Base-by-base conservation (phyloP, 2,113 vertebrate genomes). In the Potamarius usumacintae region DNA sequence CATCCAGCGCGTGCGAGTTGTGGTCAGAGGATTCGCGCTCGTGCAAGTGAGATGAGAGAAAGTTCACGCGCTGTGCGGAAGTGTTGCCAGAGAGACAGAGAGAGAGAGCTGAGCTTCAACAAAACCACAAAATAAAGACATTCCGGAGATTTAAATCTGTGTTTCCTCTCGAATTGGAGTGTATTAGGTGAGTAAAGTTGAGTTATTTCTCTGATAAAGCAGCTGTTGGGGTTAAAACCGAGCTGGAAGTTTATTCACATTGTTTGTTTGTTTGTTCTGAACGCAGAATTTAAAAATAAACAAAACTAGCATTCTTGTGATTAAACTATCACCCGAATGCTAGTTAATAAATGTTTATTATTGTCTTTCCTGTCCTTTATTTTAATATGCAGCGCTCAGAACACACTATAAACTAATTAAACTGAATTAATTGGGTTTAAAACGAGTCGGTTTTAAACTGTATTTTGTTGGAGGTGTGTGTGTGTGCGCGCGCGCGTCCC, bases 161-260 rank as follows among this genome's bases (percentile, higher is more conserved):
- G 65, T 7, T 48, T 25, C 5, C 15, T 7, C 1, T 77, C 25
- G 5, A 10, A 1, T 10, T 8, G 58, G 80, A 83, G 22, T 10
- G 11, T 20, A 48, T 4, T 25, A 22, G 84, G 84, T 85, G 84
- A 85, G 84, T 85, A 5, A 76, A 76, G 69, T 60, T 48, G n/a
- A 58, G 27, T 34, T 58, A 10, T 42, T 22, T 42, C 7, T 57
- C 10, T 2, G 42, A 42, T 42, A 42, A 20, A 0, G 7, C 3
- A 30, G n/a, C 27, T 22, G 17, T 42, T 22, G 4, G 30, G 3
- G 42, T 62, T 60, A 42, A 81, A 81, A 30, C 8, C 27, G 50
- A 57, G 52, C 27, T 58, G 15, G 15, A 58, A 30, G 53, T 77
- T 27, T 18, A 18, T 17, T 15, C 9, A 9, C 1, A 42, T 4